phyloP scores from a whole-genome alignment of 2,113 vertebrate species.

The Peromyscus maniculatus region DNA sequence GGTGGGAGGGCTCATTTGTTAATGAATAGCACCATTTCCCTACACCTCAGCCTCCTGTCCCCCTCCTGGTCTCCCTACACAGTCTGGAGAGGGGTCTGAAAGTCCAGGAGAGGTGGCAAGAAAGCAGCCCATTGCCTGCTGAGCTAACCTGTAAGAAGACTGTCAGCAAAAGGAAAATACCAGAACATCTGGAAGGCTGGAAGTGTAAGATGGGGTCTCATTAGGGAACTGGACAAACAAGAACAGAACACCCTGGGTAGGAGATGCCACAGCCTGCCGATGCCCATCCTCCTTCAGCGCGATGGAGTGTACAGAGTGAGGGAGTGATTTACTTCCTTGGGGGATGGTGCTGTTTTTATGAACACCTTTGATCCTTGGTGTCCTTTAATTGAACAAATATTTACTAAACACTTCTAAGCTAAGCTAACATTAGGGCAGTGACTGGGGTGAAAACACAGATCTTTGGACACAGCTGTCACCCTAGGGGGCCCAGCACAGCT shows the following conservation, averaged over 20 bases:
- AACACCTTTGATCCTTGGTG: background rate
- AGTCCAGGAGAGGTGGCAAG: background rate
- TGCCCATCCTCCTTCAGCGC: background rate
- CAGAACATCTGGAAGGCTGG: background rate
- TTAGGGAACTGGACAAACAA: background rate
- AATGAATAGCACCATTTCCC: background rate
- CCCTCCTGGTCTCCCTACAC: background rate
- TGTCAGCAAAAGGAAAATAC: background rate
- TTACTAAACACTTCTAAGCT: constrained; percentile 57
- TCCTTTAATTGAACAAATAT: background rate
- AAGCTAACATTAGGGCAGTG: constrained; percentile 21
- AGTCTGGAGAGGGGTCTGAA: background rate
- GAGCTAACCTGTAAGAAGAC: constrained; percentile 21
- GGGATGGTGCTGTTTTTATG: background rate
- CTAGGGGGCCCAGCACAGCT: constrained; percentile 63
- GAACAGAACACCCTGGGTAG: background rate
- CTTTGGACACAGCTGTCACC: background rate
- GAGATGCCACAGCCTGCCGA: background rate
- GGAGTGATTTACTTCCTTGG: background rate
- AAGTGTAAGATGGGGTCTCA: background rate
- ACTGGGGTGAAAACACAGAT: constrained; percentile 31
- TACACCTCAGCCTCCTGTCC: background rate
- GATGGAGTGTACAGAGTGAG: background rate
- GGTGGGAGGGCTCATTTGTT: background rate
- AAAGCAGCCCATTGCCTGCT: background rate